Base-by-base conservation (phyloP, 23 tunicate species). In the Ascidia mentula region DNA sequence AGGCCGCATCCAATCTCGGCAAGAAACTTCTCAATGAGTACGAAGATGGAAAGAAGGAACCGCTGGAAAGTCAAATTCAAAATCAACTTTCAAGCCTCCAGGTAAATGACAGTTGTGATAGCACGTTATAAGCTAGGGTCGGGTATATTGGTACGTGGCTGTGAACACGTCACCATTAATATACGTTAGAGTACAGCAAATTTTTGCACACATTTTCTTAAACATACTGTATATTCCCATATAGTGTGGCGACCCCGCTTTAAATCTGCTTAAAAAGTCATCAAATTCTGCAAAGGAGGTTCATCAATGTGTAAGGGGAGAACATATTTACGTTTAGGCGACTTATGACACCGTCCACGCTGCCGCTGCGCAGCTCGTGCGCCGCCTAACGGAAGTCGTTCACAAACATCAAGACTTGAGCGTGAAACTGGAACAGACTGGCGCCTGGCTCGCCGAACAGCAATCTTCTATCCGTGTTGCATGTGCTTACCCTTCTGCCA, bases 401-500 rank as follows among this genome's bases (percentile, higher is more conserved):
- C 82, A 79, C 40, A 77, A 69, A 20, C 84, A 83, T 26, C 88
- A 89, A 36, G 92, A 87, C 61, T 33, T 92, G 45, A 89, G 74
- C 75, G 35, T 92, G 38, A 86, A 82, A 69, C 72, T 92, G 40
- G 86, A 72, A 7, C 85, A 87, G 46, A 34, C 78, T 40, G 85
- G 77, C 32, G 78, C 85, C 24, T 92, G 97, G 97, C 65, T 92
- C 74, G 74, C 73, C 33, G 97, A 92, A 75, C 74, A 79, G 61
- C 72, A 79, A 73, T 72, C 97, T 0, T 37, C 90, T 0, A 69
- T 79, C 34, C 46, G 71, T 6, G 69, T 92, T 4, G 46, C 83
- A 32, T 76, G 69, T 46, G 69, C 91, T 0, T 85, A 59, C 73
- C 82, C 77, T 17, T 82, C 97, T 6, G 36, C 45, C 9, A 86